phyloP scores from a whole-genome alignment of 2,113 vertebrate species.

The Pogonocichla stellata region DNA sequence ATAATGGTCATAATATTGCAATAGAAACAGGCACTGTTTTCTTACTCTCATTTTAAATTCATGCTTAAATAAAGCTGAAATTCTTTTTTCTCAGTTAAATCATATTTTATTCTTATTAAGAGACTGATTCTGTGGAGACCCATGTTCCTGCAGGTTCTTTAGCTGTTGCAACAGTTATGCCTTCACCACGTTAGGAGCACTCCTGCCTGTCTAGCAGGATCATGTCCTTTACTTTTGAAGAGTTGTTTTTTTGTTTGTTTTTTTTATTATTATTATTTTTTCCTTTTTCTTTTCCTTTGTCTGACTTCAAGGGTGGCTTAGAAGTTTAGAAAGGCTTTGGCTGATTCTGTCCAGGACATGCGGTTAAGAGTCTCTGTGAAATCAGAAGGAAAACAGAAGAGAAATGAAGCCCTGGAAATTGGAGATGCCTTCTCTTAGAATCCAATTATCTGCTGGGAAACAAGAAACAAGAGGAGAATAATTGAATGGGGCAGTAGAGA shows the following conservation, averaged over 20 bases:
- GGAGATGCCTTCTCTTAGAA: slow-evolving; percentile 12
- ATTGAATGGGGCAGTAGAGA: slow-evolving; percentile 31
- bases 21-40: background rate
- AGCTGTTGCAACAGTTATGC: background rate
- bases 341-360: background rate
- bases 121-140: background rate
- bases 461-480: slow-evolving; percentile 3
- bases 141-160: background rate
- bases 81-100: background rate
- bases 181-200: background rate
- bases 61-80: background rate
- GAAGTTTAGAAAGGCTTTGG: background rate
- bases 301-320: background rate
- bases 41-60: background rate
- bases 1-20: background rate
- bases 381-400: slow-evolving; percentile 6
- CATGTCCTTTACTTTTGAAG: background rate
- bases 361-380: background rate
- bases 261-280: too few species aligned
- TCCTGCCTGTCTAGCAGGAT: background rate
- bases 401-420: slow-evolving; percentile 9
- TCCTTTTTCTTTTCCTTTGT: background rate
- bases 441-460: slow-evolving; percentile 28
- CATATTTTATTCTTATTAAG: background rate
- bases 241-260: too few species aligned